Conservation (phyloP, 2,888 invertebrate genomes). For the Epiblema foenella region DNA sequence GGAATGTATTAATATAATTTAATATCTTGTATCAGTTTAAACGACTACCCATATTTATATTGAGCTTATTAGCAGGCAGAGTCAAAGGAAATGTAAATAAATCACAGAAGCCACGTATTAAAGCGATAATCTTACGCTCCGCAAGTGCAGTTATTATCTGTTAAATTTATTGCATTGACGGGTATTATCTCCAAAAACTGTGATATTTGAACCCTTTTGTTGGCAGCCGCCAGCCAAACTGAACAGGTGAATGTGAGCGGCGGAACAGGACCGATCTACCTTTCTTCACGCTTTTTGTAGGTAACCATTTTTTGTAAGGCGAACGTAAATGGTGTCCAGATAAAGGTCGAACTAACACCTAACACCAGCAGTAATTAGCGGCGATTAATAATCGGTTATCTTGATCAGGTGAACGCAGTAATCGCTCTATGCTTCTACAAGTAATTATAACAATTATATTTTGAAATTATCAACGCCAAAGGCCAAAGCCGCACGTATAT, state of each 20-base stretch:
- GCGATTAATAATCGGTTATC: slow-evolving; percentile 84
- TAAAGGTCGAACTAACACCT: slow-evolving; percentile 83
- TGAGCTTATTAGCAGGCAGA: slow-evolving; percentile 2
- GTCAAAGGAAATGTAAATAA: slow-evolving; percentile 58
- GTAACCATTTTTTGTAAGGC: slow-evolving; percentile 67
- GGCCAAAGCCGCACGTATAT: slow-evolving; percentile 22
- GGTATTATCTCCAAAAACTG: slow-evolving; percentile 80
- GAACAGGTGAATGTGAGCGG: slow-evolving; percentile 78
- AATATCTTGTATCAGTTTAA: too few species aligned
- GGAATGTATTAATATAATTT: too few species aligned
- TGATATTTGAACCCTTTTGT: slow-evolving; percentile 83
- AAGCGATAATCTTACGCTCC: slow-evolving; percentile 71
- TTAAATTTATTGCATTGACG: slow-evolving; percentile 75
- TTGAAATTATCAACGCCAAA: slow-evolving; percentile 23
- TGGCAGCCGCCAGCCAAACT: slow-evolving; percentile 78
- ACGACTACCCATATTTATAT: background rate
- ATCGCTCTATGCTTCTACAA: slow-evolving; percentile 56
- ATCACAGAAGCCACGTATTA: slow-evolving; percentile 73
- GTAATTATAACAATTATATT: slow-evolving; percentile 25
- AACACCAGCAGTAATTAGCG: slow-evolving; percentile 85
- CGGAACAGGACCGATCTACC: slow-evolving; percentile 69
- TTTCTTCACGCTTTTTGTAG: slow-evolving; percentile 83
- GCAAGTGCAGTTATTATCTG: slow-evolving; percentile 81
- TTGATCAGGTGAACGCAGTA: slow-evolving; percentile 78
- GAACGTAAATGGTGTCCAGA: slow-evolving; percentile 81